These are phyloP conservation scores for Proteles cristata DNA, from an alignment of 2,113 vertebrate species.

Conservation along the genomic window DNA sequence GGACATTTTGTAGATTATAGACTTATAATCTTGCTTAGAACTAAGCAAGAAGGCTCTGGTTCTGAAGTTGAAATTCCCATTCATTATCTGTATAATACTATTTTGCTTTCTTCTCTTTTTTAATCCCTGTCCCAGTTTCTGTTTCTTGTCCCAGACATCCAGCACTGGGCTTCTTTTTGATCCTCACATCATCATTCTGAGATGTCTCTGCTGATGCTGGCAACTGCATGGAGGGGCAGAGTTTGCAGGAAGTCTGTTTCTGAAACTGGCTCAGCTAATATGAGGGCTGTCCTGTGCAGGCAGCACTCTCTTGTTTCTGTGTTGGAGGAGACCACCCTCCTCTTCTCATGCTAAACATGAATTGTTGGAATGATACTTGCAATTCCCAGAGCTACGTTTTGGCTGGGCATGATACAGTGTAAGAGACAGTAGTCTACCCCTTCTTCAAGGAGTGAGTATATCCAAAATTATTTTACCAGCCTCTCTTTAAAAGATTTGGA, in stretches of 20 bases:
- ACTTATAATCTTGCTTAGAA: neutral
- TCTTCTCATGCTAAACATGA: neutral
- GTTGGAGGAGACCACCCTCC: neutral
- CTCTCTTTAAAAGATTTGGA: neutral
- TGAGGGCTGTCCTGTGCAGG: neutral
- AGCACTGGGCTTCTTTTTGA: neutral
- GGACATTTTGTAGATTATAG: neutral
- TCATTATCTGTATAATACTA: neutral
- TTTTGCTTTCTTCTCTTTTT: slow-evolving; percentile 52
- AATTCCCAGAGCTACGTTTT: neutral
- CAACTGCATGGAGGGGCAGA: neutral
- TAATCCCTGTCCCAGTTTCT: slow-evolving; percentile 39
- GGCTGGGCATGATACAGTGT: neutral
- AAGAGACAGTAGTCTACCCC: neutral
- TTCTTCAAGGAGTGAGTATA: neutral
- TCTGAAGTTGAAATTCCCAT: slow-evolving; percentile 14
- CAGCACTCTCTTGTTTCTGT: neutral
- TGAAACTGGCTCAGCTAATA: neutral
- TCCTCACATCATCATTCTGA: neutral
- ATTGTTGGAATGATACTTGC: neutral
- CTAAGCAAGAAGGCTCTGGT: neutral
- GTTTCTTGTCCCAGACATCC: slow-evolving; percentile 4
- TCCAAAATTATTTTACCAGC: neutral
- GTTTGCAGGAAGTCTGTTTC: slow-evolving; percentile 19
- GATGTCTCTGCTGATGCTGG: slow-evolving; percentile 42